phyloP scores from a whole-genome alignment of 2,797 vertebrate genomes.

The Helarctos malayanus region DNA sequence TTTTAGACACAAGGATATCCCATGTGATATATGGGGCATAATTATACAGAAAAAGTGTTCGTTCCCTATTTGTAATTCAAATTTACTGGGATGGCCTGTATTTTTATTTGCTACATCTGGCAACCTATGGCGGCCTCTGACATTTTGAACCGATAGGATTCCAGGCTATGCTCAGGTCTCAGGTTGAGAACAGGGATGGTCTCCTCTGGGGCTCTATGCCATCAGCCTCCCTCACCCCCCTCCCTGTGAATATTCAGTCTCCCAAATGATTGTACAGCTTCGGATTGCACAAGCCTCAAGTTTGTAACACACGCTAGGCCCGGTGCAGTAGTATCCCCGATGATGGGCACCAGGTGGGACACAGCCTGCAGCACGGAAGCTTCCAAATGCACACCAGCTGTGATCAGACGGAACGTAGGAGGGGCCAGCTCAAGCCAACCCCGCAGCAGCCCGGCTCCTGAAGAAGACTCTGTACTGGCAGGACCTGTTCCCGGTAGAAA shows the following conservation, averaged over 20 bases:
- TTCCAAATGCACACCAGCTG: background rate
- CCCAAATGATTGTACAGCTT: background rate
- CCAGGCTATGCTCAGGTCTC: background rate
- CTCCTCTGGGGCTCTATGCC: background rate
- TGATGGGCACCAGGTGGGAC: background rate
- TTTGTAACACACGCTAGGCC: background rate
- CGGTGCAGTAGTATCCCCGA: slow-evolving; percentile 79
- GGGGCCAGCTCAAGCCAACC: background rate
- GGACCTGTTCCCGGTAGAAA: background rate
- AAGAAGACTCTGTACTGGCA: background rate
- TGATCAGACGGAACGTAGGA: background rate
- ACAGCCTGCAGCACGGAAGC: background rate
- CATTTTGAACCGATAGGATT: background rate
- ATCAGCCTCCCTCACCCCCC: background rate
- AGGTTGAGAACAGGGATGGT: background rate
- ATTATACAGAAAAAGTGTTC: background rate
- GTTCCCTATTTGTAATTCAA: slow-evolving; percentile 49
- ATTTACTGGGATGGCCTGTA: background rate
- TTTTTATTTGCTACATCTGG: background rate
- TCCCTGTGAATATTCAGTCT: background rate
- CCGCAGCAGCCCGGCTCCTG: background rate
- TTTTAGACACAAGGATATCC: background rate
- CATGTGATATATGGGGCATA: background rate
- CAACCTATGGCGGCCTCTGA: background rate
- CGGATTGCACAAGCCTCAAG: background rate